Evolutionary conservation across 1,140 invertebrate species (phyloP).

Genomic region (Chelonus insularis): DNA sequence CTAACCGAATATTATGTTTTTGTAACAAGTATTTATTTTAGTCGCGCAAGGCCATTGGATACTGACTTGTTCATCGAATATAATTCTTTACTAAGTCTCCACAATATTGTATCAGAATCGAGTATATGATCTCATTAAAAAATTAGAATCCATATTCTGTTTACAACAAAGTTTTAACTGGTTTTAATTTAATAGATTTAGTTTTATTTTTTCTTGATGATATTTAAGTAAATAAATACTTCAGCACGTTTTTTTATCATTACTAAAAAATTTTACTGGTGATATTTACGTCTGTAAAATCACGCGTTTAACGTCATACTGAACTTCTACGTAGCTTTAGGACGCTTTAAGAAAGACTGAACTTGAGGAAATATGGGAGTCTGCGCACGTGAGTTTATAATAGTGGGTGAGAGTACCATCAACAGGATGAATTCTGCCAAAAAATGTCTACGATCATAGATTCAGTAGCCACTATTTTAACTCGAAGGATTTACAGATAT

Average conservation of each 20-base stretch:
- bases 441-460: neutral
- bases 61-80: neutral
- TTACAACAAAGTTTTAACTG: too few relatives aligned
- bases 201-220: too few relatives aligned
- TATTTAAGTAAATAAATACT: too few relatives aligned
- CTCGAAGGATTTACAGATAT: neutral
- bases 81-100: too few relatives aligned
- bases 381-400: slow-evolving; percentile 13
- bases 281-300: slow-evolving; percentile 46
- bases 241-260: neutral
- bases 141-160: too few relatives aligned
- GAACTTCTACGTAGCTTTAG: slow-evolving; percentile 32
- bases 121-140: too few relatives aligned
- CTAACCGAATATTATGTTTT: slow-evolving; percentile 4
- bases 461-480: neutral
- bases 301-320: slow-evolving; percentile 52
- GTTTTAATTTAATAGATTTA: too few relatives aligned
- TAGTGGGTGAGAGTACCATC: neutral
- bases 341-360: slow-evolving; percentile 39
- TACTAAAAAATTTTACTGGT: slow-evolving; percentile 27
- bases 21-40: slow-evolving; percentile 20
- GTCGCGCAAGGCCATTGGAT: slow-evolving; percentile 19
- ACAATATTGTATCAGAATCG: too few relatives aligned
- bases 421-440: neutral
- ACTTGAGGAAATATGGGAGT: neutral